Evolutionary conservation across 2,888 invertebrate genomes (phyloP), one percentile per base, ranked within the genome.

Genomic region (Dolichopus griseipennis): DNA sequence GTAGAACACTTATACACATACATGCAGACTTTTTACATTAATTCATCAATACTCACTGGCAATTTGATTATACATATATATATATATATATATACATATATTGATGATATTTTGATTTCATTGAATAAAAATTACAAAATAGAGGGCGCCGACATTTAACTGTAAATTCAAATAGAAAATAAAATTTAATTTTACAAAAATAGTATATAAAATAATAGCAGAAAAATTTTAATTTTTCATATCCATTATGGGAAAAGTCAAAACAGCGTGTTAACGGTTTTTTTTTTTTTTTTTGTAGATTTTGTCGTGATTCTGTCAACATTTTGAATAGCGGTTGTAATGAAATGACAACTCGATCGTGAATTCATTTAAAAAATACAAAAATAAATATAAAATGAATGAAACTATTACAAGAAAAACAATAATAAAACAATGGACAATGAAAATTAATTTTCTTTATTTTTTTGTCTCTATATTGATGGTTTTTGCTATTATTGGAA

Each of bases 301-400:
- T 52, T 52, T 52, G 52, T 52, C 52, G 52, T 52, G 52, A 52
- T 52, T 52, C 52, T 52, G 52, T 52, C 52, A 52, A 52, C 52
- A 52, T 52, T 52, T 52, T 52, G 52, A 52, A 52, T 52, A 52
- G 52, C 15, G 18, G 27, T 15, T 52, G n/a, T 52, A 52, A 52
- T 52, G 52, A 52, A 52, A n/a, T 52, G 52, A 52, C 52, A 52
- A 52, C 52, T 52, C 52, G 52, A 52, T 52, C 52, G 52, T 52
- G 52, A 52, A 52, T 52, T 52, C 18, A 52, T 52, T 41, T 41
- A 41, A 52, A 52, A 52, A 52, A 52, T 18, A 52, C 15, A n/a
- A 52, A 18, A 52, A 52, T 18, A n/a, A 52, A 52, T 18, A 52
- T 52, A 52, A 52, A 52, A 52, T 6, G 15, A n/a, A n/a, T 52